phyloP scores from a whole-genome alignment of 2,888 invertebrate genomes.

The Leptinotarsa juncta region DNA sequence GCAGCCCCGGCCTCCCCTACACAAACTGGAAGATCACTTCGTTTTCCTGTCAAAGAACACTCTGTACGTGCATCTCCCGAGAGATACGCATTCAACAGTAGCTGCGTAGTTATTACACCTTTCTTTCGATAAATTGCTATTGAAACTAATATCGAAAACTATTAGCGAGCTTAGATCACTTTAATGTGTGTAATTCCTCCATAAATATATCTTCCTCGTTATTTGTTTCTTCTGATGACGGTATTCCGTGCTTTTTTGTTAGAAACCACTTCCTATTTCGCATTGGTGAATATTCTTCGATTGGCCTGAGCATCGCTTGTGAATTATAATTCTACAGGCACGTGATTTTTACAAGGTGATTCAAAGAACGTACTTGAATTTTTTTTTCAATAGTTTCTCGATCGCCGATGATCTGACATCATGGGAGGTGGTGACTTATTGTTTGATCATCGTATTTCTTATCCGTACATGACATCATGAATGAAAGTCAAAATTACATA shows the following conservation, averaged over 20 bases:
- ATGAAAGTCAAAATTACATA: too few species aligned
- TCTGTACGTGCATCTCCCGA: neutral
- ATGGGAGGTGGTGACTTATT: neutral
- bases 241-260: neutral
- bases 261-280: neutral
- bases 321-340: neutral
- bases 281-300: slow-evolving; percentile 9
- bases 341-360: slow-evolving; percentile 1
- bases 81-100: slow-evolving; percentile 4
- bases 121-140: neutral
- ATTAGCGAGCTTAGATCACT: slow-evolving; percentile 10
- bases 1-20: too few species aligned
- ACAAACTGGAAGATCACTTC: neutral
- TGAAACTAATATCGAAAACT: slow-evolving; percentile 10
- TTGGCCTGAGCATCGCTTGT: neutral
- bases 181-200: slow-evolving; percentile 12
- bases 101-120: neutral
- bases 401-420: neutral
- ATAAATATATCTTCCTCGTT: slow-evolving; percentile 9
- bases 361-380: neutral
- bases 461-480: too few species aligned
- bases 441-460: neutral
- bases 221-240: slow-evolving; percentile 14
- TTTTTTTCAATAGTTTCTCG: neutral
- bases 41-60: neutral